A percentile compares a stretch with the other conserved stretches of the same genome.
Conservation (phyloP, 2,113 vertebrate species). For the Donacobius atricapilla region DNA sequence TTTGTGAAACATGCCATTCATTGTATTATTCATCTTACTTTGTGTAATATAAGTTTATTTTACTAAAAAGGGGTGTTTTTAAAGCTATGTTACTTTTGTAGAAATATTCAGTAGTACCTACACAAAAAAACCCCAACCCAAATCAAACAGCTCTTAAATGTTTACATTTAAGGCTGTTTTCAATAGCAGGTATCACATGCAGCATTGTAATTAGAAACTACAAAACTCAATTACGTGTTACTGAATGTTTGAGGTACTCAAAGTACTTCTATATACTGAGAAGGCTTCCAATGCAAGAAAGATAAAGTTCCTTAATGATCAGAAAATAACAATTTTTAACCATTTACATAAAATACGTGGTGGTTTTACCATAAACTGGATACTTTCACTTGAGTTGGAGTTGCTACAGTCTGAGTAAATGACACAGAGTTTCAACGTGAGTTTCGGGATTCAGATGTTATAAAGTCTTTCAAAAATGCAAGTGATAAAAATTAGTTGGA, state of each 20-base stretch:
- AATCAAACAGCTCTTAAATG: not conserved
- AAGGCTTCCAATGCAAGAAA: not conserved
- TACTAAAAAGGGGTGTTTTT: accelerated
- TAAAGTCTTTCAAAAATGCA: not conserved
- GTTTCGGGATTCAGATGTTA: not conserved
- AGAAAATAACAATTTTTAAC: not conserved
- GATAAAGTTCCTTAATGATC: not conserved
- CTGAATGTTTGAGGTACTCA: not conserved
- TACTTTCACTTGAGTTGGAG: not conserved
- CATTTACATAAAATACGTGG: not conserved
- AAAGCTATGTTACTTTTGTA: not conserved
- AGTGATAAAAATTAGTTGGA: not conserved
- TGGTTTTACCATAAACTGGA: not conserved
- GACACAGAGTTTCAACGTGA: accelerated
- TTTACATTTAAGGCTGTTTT: not conserved
- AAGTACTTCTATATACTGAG: not conserved
- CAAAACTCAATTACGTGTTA: not conserved
- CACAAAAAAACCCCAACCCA: accelerated
- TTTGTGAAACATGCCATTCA: not conserved
- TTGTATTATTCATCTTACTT: not conserved
- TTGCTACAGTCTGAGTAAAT: not conserved
- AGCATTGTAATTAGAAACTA: not conserved
- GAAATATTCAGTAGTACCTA: not conserved
- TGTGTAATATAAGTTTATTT: not conserved
- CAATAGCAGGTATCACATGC: not conserved